Evolutionary conservation across 2,113 vertebrate genomes (phyloP), one percentile per base, ranked within the genome.

Genomic region (Scartelaos histophorus): DNA sequence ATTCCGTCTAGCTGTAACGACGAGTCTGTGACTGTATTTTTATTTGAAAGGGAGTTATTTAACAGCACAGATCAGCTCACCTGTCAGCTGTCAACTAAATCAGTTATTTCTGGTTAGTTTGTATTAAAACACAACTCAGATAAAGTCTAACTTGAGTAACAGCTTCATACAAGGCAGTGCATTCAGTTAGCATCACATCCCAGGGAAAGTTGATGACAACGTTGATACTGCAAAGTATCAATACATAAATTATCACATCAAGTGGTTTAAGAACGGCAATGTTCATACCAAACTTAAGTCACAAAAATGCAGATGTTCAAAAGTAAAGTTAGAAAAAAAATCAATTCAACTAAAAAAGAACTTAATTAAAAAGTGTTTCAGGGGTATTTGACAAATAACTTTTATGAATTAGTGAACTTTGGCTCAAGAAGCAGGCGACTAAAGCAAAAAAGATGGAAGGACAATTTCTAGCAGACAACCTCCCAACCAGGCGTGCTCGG

Each of bases 381-480:
- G 67, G 73, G 75, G 65, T 73, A 68, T 67, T 60, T 79, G 72
- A 85, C 80, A 67, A 66, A 12, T 60, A 83, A 87, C 79, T 46
- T 58, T 66, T 70, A 79, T 81, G 73, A 87, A 82, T 65, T 73
- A 66, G 69, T 75, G 77, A 81, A 85, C 81, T 62, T 73, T 17
- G 19, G 71, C 57, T 49, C 25, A 34, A 34, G 47, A 1, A 19
- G 57, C 51, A 0, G 15, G 57, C 43, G 3, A 3, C 25, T 24
- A 68, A 45, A 71, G 47, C 34, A n/a, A 24, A 65, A 76, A 76
- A 82, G 76, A 85, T 72, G 62, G 74, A 80, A 84, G 69, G 56
- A 83, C 61, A 79, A 79, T 70, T 76, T 83, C 70, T 74, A 74
- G 46, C 25, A 7, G 75, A 79, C 71, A 45, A 24, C 7, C 38